Percentiles rank a stretch among this genome's conserved stretches.
These are phyloP conservation scores for Diloba caeruleocephala DNA, from an alignment of 2,888 invertebrate species.

Conservation along the genomic window DNA sequence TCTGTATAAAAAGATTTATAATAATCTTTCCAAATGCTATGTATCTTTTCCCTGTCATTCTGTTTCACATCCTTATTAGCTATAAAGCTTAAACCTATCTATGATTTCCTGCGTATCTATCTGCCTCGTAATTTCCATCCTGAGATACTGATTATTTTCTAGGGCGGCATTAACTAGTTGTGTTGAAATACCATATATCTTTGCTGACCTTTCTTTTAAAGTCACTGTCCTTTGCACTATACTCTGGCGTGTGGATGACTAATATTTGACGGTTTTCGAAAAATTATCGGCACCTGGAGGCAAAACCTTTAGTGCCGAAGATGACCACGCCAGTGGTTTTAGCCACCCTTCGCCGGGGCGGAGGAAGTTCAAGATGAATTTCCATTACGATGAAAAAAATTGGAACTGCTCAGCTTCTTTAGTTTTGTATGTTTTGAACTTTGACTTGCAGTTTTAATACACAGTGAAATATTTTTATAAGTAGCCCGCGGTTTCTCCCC, in stretches of 20 bases:
- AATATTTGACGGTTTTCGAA: background rate
- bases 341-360: too few species aligned
- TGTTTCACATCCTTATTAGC: background rate
- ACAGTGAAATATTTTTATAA: background rate
- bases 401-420: background rate
- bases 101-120: background rate
- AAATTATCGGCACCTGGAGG: too few species aligned
- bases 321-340: too few species aligned
- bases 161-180: background rate
- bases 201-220: constrained; percentile 2
- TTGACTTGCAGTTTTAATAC: background rate
- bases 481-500: too few species aligned
- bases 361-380: too few species aligned
- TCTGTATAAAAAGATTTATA: constrained; percentile 3
- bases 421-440: background rate
- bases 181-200: background rate
- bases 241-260: background rate
- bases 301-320: background rate
- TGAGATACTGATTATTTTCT: background rate
- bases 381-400: too few species aligned
- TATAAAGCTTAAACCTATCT: background rate
- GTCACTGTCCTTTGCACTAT: background rate
- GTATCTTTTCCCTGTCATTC: background rate
- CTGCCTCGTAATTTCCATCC: background rate
- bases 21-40: background rate